Base-by-base conservation (phyloP, 2,113 vertebrate species). In the Dipodomys ordii region DNA sequence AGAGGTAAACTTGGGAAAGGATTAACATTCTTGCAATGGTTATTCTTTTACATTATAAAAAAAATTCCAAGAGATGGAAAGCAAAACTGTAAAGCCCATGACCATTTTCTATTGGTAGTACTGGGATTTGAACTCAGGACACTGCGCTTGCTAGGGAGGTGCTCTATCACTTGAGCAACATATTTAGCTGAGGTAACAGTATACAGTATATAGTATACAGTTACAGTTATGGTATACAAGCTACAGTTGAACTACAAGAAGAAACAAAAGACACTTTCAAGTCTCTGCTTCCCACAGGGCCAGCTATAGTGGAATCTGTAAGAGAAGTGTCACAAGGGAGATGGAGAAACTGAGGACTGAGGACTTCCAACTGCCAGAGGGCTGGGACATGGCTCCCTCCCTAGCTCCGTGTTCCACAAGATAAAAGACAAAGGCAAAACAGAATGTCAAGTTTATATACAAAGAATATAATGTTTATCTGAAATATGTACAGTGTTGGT, bases 401-500 rank as follows among this genome's bases (percentile, higher is more conserved):
- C 60, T 22, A 87, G 22, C 30, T 90, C 74, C 46, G 84, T 32
- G 62, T 67, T 93, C 53, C 95, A 88, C 27, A 87, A 88, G 97
- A 94, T 74, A 96, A 86, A 97, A 97, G 2, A 94, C 85, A 91
- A 90, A 91, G 91, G 39, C 97, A 97, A 95, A 97, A 97, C 97
- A 97, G 97, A 80, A 97, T 96, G 96, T 98, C 95, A 98, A 96
- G 96, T 98, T 98, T 99, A 99, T 99, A 98, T 99, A 99, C 98
- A 99, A 88, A 98, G 98, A 98, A 99, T 99, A 99, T 98, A 99
- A 98, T 97, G 98, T 98, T 98, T 98, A 99, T 99, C 98, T 98
- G 98, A 97, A 97, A 97, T 99, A 99, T 99, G 99, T 99, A 99
- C 99, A 99, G 98, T 98, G 98, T 98, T 98, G 98, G 97, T 98